Conservation (phyloP, 2,888 invertebrate species). For the Cantharis nigra region DNA sequence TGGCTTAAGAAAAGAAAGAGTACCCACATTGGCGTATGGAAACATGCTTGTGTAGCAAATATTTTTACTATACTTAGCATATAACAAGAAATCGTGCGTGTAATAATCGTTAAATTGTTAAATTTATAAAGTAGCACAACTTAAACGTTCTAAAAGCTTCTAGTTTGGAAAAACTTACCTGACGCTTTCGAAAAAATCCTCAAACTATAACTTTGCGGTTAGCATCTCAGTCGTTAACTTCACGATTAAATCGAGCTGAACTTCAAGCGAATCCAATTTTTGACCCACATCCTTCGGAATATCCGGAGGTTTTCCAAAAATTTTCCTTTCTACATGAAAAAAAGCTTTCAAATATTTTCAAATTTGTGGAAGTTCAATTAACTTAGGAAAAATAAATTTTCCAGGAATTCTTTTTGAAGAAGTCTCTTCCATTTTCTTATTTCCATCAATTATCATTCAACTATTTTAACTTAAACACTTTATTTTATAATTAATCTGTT, state of each 20-base stretch:
- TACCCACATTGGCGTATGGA: constrained; percentile 11
- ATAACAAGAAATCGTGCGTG: constrained; percentile 7
- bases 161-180: not conserved
- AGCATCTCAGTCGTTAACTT: not conserved
- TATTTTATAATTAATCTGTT: too few species aligned
- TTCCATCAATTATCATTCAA: too few species aligned
- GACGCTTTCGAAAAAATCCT: not conserved
- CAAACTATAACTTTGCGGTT: not conserved
- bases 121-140: constrained; percentile 1
- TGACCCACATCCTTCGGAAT: not conserved
- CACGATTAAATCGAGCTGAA: not conserved
- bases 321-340: too few species aligned
- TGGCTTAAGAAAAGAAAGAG: constrained; percentile 24
- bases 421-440: too few species aligned
- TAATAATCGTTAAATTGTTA: constrained; percentile 6
- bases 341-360: too few species aligned
- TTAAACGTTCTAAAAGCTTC: not conserved
- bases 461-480: too few species aligned
- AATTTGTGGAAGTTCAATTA: too few species aligned
- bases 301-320: too few species aligned
- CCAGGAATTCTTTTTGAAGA: too few species aligned
- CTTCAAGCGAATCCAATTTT: not conserved
- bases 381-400: too few species aligned
- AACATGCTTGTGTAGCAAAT: constrained; percentile 20
- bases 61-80: constrained; percentile 11